These are phyloP conservation scores for Phymatocera aterrima DNA, from an alignment of 2,888 invertebrate species.

Conservation along the genomic window DNA sequence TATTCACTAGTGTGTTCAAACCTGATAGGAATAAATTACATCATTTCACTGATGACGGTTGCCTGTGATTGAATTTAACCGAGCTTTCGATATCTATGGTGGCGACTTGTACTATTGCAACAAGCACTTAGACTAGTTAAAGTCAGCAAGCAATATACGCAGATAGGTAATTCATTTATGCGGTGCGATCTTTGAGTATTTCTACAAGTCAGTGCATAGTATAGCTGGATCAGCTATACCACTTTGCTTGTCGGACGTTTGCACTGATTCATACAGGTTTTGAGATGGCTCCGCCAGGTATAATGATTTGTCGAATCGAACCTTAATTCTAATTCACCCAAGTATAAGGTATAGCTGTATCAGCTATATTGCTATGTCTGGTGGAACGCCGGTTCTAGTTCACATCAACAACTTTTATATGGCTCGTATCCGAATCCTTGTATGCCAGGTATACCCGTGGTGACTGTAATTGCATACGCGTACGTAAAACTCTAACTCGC, in stretches of 20 bases:
- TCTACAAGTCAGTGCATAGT: not conserved
- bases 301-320: not conserved
- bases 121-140: not conserved
- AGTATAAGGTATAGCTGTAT: not conserved
- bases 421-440: not conserved
- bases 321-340: not conserved
- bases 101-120: too few relatives aligned
- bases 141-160: not conserved
- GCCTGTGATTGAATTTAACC: too few relatives aligned
- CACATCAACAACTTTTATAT: not conserved
- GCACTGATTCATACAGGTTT: not conserved
- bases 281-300: not conserved
- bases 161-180: not conserved
- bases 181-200: not conserved
- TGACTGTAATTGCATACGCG: too few relatives aligned
- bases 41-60: too few relatives aligned
- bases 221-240: not conserved
- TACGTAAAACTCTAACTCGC: too few relatives aligned
- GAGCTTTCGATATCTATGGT: too few relatives aligned
- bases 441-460: too few relatives aligned
- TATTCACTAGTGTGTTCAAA: too few relatives aligned
- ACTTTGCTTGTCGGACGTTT: not conserved
- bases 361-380: not conserved
- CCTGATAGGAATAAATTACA: too few relatives aligned
- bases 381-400: not conserved